Conservation (phyloP, 1,140 invertebrate genomes). For the Phenacoccus solenopsis region DNA sequence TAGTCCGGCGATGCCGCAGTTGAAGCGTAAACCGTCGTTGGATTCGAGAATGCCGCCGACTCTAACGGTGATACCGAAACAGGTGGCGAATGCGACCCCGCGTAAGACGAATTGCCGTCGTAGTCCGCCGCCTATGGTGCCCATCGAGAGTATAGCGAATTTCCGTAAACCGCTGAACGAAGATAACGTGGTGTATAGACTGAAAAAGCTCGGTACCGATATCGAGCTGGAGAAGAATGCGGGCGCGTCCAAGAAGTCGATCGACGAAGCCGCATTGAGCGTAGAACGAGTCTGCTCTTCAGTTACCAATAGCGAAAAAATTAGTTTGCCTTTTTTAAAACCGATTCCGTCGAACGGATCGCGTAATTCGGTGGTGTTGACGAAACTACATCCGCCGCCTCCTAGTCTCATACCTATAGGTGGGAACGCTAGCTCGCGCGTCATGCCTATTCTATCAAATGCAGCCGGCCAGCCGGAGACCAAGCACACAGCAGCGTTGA, state of each 20-base stretch:
- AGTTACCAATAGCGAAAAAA: not conserved
- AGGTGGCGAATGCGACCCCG: not conserved
- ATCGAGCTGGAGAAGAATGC: not conserved
- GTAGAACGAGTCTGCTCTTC: not conserved
- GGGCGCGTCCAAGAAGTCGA: not conserved
- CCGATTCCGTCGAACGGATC: not conserved
- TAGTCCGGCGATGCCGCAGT: not conserved
- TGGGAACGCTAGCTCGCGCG: not conserved
- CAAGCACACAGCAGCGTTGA: too few species aligned
- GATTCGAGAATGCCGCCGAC: not conserved
- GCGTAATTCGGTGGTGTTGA: not conserved
- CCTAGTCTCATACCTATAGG: not conserved
- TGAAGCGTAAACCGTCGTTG: not conserved
- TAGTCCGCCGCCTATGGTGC: slow-evolving; percentile 1
- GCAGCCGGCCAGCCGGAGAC: not conserved
- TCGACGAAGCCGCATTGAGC: not conserved
- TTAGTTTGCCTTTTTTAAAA: not conserved
- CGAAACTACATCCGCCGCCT: not conserved
- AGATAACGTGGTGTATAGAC: not conserved
- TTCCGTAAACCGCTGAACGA: not conserved
- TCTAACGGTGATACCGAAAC: not conserved
- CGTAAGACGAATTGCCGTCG: not conserved
- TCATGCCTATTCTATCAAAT: not conserved
- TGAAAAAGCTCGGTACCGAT: not conserved
- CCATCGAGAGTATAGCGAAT: not conserved